Conservation (phyloP, 2,113 vertebrate genomes). For the Protomyctophum bolini region DNA sequence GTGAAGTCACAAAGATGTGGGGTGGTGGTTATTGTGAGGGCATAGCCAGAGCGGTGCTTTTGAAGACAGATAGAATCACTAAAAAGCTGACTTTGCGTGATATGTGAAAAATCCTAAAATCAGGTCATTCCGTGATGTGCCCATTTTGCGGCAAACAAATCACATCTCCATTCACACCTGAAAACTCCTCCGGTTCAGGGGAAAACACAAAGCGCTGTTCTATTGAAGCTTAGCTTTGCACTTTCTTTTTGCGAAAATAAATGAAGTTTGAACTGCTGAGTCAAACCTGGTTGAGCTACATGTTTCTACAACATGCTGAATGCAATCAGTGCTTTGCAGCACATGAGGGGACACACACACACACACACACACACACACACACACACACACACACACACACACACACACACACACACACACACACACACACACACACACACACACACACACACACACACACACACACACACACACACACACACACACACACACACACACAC, state of each 20-base stretch:
- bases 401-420: no score
- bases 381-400: no score
- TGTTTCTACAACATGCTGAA: slow-evolving; percentile 52
- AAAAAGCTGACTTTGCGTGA: slow-evolving; percentile 45
- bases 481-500: no score
- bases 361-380: no score
- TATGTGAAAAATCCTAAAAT: slow-evolving; percentile 41
- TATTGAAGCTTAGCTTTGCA: slow-evolving; percentile 25
- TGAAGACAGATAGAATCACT: slow-evolving; percentile 39
- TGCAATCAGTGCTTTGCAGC: slow-evolving; percentile 20
- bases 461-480: no score
- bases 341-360: not conserved
- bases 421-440: no score
- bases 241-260: slow-evolving; percentile 34
- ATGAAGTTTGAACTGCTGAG: slow-evolving; percentile 23
- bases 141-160: not conserved
- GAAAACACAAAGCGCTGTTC: not conserved
- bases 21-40: slow-evolving; percentile 60
- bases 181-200: not conserved
- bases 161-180: not conserved
- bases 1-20: slow-evolving; percentile 72
- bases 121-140: slow-evolving; percentile 4
- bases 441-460: no score
- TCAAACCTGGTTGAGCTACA: slow-evolving; percentile 39
- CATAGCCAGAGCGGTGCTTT: slow-evolving; percentile 49